A percentile compares a stretch with the other conserved stretches of the same genome.
These are phyloP conservation scores for Pseudomyrmex dendroicus DNA, from an alignment of 1,140 invertebrate species.

Conservation along the genomic window DNA sequence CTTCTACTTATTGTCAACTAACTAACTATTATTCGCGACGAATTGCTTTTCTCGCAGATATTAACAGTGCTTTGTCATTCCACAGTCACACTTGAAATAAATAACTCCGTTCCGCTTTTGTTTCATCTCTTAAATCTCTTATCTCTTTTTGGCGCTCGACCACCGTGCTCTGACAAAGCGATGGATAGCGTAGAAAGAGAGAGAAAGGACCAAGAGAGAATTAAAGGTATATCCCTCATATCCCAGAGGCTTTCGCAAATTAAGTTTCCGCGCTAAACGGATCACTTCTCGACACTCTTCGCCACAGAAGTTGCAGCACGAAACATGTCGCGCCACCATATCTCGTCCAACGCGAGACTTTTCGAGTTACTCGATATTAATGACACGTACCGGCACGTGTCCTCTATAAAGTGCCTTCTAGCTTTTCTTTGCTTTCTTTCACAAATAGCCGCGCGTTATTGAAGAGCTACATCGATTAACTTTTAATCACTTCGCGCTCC, in stretches of 20 bases:
- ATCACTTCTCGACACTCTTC: slow-evolving; percentile 9
- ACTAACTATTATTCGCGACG: background rate
- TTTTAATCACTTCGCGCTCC: slow-evolving; percentile 17
- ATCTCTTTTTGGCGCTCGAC: background rate
- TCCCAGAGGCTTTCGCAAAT: slow-evolving; percentile 33
- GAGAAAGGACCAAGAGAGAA: slow-evolving; percentile 6
- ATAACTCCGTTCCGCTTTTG: slow-evolving; percentile 14
- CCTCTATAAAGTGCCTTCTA: background rate
- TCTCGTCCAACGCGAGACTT: slow-evolving; percentile 13
- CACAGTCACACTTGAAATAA: background rate
- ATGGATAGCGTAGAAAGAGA: slow-evolving; percentile 8
- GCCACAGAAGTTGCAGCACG: slow-evolving; percentile 6
- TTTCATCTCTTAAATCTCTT: slow-evolving; percentile 28
- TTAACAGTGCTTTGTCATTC: background rate
- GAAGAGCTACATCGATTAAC: background rate
- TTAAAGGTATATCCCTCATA: slow-evolving; percentile 29
- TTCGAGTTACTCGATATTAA: slow-evolving; percentile 45
- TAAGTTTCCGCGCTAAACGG: slow-evolving; percentile 43
- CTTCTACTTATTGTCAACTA: background rate
- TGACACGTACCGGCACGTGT: slow-evolving; percentile 42
- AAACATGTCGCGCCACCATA: background rate
- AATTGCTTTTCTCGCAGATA: background rate
- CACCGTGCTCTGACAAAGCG: slow-evolving; percentile 6
- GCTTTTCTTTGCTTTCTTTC: slow-evolving; percentile 7
- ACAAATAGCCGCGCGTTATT: background rate